Evolutionary conservation across 2,113 vertebrate genomes (phyloP).

Genomic region (Ivindomyrus marchei): DNA sequence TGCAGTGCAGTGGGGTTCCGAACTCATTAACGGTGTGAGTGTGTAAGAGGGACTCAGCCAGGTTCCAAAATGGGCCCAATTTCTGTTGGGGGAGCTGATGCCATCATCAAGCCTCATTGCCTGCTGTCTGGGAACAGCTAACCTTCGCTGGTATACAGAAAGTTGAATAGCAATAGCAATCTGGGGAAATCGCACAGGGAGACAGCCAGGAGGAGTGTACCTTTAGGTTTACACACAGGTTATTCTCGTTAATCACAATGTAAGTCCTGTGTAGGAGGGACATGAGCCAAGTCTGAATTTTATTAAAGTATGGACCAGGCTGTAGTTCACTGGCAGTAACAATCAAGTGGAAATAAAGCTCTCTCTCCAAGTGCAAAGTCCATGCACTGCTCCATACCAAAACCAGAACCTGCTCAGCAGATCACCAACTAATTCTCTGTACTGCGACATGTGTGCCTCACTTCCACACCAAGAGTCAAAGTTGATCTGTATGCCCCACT

Average conservation of each 20-base stretch:
- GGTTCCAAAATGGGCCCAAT: neutral
- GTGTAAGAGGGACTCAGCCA: neutral
- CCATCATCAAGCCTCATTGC: neutral
- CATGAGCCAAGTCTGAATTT: neutral
- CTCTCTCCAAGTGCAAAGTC: neutral
- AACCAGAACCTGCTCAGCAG: neutral
- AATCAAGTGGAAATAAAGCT: neutral
- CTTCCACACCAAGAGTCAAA: neutral
- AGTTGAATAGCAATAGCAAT: neutral
- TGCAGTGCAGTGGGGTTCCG: constrained; percentile 2
- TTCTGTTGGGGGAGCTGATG: neutral
- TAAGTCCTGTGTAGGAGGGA: neutral
- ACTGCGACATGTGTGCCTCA: neutral
- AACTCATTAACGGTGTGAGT: neutral
- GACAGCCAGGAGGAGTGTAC: neutral
- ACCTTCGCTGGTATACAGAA: neutral
- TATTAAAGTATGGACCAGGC: neutral
- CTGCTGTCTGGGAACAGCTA: neutral
- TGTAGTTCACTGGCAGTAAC: neutral
- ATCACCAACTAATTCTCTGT: neutral
- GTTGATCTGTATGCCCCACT: neutral
- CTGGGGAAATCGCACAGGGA: neutral
- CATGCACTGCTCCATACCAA: neutral
- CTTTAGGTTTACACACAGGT: neutral
- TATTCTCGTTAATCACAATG: neutral